Evolutionary conservation across 2,888 invertebrate genomes (phyloP), one percentile per base, ranked within the genome.

Genomic region (Peribatodes rhomboidaria): DNA sequence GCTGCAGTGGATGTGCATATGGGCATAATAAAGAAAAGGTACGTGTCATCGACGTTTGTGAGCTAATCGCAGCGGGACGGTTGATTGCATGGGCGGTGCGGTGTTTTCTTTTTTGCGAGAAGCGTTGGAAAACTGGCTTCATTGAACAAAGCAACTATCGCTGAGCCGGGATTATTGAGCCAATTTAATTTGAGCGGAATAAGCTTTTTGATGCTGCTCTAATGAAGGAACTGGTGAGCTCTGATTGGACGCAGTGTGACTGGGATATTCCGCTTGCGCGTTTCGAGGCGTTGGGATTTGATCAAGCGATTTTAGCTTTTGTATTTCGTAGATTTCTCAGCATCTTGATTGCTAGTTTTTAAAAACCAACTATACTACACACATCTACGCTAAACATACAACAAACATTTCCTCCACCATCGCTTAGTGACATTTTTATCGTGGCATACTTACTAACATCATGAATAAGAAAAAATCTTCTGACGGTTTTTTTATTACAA

Each of bases 101-200:
- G 69, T 78, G 79, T 83, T 82, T 77, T 80, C 76, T 78, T 84
- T 82, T 83, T 82, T 84, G 77, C 70, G 74, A 78, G 76, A 78
- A 81, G 77, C 78, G 78, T 78, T 71, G 79, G 77, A 78, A 82
- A 85, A 83, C 85, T 83, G 81, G 84, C 85, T 85, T 83, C 86
- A 86, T 83, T 84, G 88, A 83, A 85, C 86, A 84, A 85, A 87
- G 88, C 86, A 86, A 85, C 87, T 84, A 85, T 84, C 83, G 84
- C 82, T 80, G 82, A 81, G 81, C 81, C 73, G 72, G 80, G 86
- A 86, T 88, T 87, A 89, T 88, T 87, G 87, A 85, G 82, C 84
- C 88, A 89, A 89, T 89, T 88, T 85, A 82, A 82, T 86, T 84
- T 86, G 74, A 81, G 77, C 80, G 78, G 86, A 86, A 85, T 84